A percentile compares a stretch with the other conserved stretches of the same genome.
These are phyloP conservation scores for Caenorhabditis remanei DNA, from an alignment of 1,140 invertebrate genomes.

Conservation along the genomic window DNA sequence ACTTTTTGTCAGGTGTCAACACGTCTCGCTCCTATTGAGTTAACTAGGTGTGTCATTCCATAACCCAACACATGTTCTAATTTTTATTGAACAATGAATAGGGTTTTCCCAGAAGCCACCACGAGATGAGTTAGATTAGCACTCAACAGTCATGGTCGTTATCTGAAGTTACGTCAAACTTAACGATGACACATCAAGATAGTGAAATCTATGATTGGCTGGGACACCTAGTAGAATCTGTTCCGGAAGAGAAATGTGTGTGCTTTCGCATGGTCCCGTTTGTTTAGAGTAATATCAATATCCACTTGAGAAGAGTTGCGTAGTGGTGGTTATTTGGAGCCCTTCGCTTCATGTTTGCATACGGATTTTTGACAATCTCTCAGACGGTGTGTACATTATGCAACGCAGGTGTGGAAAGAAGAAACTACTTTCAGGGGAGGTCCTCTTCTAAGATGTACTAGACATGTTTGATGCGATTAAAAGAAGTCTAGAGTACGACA, in stretches of 20 bases:
- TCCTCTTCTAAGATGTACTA: not conserved
- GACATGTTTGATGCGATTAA: constrained; percentile 50
- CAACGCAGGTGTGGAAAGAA: constrained; percentile 50
- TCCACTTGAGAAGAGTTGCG: constrained; percentile 39
- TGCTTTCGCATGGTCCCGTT: not conserved
- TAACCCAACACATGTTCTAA: constrained; percentile 11
- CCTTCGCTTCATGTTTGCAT: constrained; percentile 31
- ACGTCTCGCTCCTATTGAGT: constrained; percentile 41
- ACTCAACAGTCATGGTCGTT: constrained; percentile 5
- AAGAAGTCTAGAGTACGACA: constrained; percentile 28
- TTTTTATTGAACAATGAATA: constrained; percentile 1
- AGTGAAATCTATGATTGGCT: not conserved
- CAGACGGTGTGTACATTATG: constrained; percentile 41
- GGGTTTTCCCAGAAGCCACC: not conserved
- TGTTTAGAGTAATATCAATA: constrained; percentile 48
- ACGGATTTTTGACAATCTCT: constrained; percentile 38
- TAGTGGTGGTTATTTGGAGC: constrained; percentile 14
- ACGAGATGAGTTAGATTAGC: constrained; percentile 18
- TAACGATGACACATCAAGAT: constrained; percentile 26
- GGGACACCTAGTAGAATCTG: not conserved
- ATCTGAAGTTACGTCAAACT: constrained; percentile 28
- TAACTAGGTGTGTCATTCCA: constrained; percentile 43
- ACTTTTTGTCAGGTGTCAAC: constrained; percentile 55
- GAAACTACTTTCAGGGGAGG: not conserved
- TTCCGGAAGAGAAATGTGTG: not conserved